phyloP scores from a whole-genome alignment of 1,140 invertebrate species.

The Holcopasites calliopsidis region DNA sequence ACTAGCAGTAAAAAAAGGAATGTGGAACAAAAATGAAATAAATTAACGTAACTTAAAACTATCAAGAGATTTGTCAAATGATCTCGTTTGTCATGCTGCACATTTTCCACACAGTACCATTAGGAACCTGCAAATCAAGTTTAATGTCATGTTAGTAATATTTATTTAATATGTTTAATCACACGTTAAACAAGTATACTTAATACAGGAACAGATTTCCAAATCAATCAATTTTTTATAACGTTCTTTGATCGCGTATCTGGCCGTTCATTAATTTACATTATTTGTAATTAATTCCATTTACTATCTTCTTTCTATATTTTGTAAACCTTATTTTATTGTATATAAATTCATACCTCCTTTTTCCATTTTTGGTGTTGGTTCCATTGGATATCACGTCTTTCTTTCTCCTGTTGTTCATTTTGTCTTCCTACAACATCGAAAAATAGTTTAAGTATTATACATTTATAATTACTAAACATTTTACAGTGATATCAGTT shows the following conservation, averaged over 20 bases:
- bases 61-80: neutral
- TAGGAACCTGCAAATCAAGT: constrained; percentile 29
- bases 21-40: constrained; percentile 27
- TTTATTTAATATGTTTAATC: neutral
- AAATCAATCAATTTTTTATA: too few species aligned
- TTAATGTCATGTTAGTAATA: neutral
- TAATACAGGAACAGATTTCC: too few species aligned
- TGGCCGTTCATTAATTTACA: neutral
- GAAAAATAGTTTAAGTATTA: neutral
- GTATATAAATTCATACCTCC: constrained; percentile 39
- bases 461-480: neutral
- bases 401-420: constrained; percentile 39
- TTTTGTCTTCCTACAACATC: constrained; percentile 51
- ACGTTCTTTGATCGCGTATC: too few species aligned
- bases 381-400: neutral
- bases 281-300: neutral
- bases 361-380: neutral
- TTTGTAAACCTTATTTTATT: neutral
- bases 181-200: too few species aligned
- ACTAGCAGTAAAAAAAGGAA: neutral
- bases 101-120: constrained; percentile 39
- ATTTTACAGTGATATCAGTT: neutral
- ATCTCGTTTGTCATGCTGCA: neutral
- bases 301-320: neutral
- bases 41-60: constrained; percentile 13